phyloP scores from a whole-genome alignment of 1,140 invertebrate species.

The Cotesia glomerata region DNA sequence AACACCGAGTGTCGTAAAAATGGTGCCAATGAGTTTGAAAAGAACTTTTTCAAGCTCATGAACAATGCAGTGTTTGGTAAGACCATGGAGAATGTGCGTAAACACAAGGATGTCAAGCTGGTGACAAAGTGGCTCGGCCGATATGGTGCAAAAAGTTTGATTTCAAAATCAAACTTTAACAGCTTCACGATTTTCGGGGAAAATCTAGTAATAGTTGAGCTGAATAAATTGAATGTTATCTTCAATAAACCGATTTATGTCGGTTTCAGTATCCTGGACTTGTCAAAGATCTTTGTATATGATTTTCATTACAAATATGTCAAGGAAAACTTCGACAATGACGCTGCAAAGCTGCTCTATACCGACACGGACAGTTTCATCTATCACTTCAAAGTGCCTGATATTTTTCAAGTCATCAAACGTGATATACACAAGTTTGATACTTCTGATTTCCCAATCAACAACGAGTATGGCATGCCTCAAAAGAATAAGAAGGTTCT shows the following conservation, averaged over 20 bases:
- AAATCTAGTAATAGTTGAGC: too few species aligned
- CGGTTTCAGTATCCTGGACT: neutral
- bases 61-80: constrained; percentile 19
- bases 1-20: constrained; percentile 11
- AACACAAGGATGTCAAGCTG: neutral
- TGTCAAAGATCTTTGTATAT: neutral
- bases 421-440: constrained; percentile 2
- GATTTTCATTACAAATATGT: constrained; percentile 7
- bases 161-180: neutral
- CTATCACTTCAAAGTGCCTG: neutral
- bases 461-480: neutral
- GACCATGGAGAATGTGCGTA: neutral
- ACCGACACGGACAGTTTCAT: constrained; percentile 5
- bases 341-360: neutral
- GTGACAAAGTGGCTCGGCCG: neutral
- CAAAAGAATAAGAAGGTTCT: neutral
- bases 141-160: neutral
- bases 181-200: too few species aligned
- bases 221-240: too few species aligned
- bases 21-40: constrained; percentile 42
- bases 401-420: constrained; percentile 13
- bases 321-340: neutral
- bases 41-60: neutral
- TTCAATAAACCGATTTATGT: constrained; percentile 1
- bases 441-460: neutral